phyloP scores from a whole-genome alignment of 2,113 vertebrate species.

The Colius striatus region DNA sequence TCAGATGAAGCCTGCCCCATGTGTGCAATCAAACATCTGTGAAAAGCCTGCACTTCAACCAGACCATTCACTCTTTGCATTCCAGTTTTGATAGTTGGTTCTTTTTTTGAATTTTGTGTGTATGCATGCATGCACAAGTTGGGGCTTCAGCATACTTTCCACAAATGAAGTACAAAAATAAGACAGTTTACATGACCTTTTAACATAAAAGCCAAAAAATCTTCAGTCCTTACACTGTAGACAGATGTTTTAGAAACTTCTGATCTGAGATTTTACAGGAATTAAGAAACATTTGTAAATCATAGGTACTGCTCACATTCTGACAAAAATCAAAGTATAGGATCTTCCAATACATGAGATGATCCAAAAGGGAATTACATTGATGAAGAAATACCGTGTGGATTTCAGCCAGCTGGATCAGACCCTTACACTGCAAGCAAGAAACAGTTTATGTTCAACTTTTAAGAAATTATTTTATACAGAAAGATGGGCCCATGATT shows the following conservation, averaged over 20 bases:
- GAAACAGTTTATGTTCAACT: not conserved
- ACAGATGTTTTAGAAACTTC: not conserved
- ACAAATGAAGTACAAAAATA: not conserved
- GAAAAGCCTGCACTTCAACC: not conserved
- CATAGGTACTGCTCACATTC: not conserved
- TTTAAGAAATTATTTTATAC: not conserved
- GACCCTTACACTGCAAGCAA: not conserved
- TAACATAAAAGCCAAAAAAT: not conserved
- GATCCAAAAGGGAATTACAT: not conserved
- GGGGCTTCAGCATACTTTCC: not conserved
- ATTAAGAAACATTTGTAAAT: not conserved
- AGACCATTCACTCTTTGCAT: not conserved
- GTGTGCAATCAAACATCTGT: conserved; percentile 18
- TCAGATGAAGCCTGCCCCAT: not conserved
- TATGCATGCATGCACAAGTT: not conserved
- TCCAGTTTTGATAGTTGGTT: not conserved
- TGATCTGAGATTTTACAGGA: not conserved
- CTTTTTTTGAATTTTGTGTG: not conserved
- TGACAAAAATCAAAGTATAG: not conserved
- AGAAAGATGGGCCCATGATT: not conserved
- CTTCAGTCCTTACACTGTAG: not conserved
- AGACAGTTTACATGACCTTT: not conserved
- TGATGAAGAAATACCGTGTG: not conserved
- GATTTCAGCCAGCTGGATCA: not conserved
- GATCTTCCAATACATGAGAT: not conserved